Evolutionary conservation across 2,888 invertebrate species (phyloP).

Genomic region (Apocheima hispidaria): DNA sequence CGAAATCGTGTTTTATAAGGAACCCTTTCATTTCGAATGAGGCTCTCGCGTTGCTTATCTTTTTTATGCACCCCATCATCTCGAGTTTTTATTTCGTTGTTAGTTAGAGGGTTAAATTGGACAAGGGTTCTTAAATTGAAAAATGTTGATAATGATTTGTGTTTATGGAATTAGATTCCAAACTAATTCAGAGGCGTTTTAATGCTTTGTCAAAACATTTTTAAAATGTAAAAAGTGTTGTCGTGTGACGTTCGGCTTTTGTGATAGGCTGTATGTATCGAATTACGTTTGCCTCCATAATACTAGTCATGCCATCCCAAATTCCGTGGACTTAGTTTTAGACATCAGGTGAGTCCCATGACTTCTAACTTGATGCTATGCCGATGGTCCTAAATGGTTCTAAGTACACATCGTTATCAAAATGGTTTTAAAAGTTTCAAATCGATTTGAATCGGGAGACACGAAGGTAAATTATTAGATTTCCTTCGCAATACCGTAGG

Average conservation of each 20-base stretch:
- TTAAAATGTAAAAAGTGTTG: neutral
- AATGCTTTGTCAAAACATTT: neutral
- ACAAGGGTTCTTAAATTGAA: slow-evolving; percentile 23
- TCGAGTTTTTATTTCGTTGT: slow-evolving; percentile 18
- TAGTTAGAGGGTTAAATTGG: slow-evolving; percentile 20
- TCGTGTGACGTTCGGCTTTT: neutral
- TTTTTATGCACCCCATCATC: slow-evolving; percentile 17
- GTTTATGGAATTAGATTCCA: slow-evolving; percentile 19
- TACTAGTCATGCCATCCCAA: neutral
- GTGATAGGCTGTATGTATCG: neutral
- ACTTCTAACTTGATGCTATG: too few relatives aligned
- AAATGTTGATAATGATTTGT: slow-evolving; percentile 22
- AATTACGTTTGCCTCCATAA: too few relatives aligned
- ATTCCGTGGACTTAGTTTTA: too few relatives aligned
- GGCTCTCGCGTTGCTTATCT: neutral
- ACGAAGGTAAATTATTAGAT: too few relatives aligned
- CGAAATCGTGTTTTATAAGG: neutral
- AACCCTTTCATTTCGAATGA: neutral
- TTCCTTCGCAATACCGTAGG: too few relatives aligned
- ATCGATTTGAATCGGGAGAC: too few relatives aligned
- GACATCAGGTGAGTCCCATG: too few relatives aligned
- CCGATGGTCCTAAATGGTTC: too few relatives aligned
- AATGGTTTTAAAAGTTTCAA: too few relatives aligned
- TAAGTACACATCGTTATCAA: too few relatives aligned
- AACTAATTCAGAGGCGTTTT: neutral